Evolutionary conservation across 2,888 invertebrate genomes (phyloP).

Genomic region (Crepidodera aurea): DNA sequence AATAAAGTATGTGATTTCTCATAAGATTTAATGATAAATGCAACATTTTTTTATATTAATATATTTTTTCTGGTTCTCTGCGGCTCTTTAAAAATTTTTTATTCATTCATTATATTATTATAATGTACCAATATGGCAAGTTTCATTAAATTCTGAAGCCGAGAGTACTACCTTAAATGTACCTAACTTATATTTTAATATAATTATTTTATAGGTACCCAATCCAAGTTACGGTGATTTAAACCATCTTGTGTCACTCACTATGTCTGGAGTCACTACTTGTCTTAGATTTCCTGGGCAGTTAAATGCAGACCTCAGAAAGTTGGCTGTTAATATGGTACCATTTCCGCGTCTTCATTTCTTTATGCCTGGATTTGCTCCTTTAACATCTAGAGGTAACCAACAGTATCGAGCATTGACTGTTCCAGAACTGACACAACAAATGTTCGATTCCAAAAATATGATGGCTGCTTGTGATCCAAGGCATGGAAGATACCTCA

Average conservation of each 20-base stretch:
- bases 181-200: no score
- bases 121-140: no score
- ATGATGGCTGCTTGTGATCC: slow-evolving; percentile 84
- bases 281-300: slow-evolving; percentile 91
- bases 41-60: no score
- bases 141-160: no score
- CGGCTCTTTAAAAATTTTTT: no score
- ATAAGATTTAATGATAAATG: no score
- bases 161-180: no score
- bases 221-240: slow-evolving; percentile 91
- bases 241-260: slow-evolving; percentile 85
- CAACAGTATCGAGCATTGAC: slow-evolving; percentile 77
- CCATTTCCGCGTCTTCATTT: slow-evolving; percentile 96
- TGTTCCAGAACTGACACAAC: slow-evolving; percentile 79
- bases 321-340: slow-evolving; percentile 95
- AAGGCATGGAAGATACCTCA: slow-evolving; percentile 73
- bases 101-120: no score
- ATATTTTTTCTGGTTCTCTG: no score
- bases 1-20: no score
- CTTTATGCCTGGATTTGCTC: slow-evolving; percentile 97
- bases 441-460: slow-evolving; percentile 80
- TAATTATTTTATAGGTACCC: slow-evolving; percentile 48
- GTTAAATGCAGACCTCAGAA: slow-evolving; percentile 89
- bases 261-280: slow-evolving; percentile 88
- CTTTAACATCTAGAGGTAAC: slow-evolving; percentile 86